A percentile compares a stretch with the other conserved stretches of the same genome.
Evolutionary conservation across 2,888 invertebrate species (phyloP).

Genomic region (Pyralis farinalis): DNA sequence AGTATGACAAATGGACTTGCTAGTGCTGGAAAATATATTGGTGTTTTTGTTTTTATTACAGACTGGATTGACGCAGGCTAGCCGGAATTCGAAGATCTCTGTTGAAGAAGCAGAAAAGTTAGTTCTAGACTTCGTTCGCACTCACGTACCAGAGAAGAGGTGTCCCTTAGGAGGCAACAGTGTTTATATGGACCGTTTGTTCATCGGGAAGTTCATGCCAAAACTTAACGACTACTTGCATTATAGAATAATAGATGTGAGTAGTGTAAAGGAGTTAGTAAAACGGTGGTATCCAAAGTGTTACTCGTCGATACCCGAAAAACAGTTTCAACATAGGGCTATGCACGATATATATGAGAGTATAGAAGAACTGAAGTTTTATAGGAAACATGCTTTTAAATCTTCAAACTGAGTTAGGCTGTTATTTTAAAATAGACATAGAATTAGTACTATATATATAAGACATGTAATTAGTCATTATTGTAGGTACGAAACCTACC

Average conservation of each 20-base stretch:
- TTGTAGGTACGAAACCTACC: too few relatives aligned
- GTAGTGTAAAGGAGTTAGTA: slow-evolving; percentile 92
- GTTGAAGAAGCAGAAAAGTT: slow-evolving; percentile 85
- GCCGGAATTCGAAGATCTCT: slow-evolving; percentile 84
- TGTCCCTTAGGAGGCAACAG: slow-evolving; percentile 94
- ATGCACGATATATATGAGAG: slow-evolving; percentile 93
- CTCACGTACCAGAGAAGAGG: slow-evolving; percentile 75
- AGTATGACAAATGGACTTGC: too few relatives aligned
- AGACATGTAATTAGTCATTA: too few relatives aligned
- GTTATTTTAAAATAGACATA: too few relatives aligned
- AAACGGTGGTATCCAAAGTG: slow-evolving; percentile 88
- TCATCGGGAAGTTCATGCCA: slow-evolving; percentile 92
- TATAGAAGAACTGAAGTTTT: slow-evolving; percentile 90
- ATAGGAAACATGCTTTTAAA: slow-evolving; percentile 84
- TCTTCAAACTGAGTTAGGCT: slow-evolving; percentile 7
- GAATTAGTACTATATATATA: too few relatives aligned
- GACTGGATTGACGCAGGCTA: slow-evolving; percentile 90
- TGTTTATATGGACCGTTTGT: slow-evolving; percentile 92
- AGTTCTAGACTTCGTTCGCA: slow-evolving; percentile 86
- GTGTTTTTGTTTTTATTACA: slow-evolving; percentile 60
- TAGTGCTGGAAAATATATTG: slow-evolving; percentile 8
- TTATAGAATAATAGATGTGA: slow-evolving; percentile 96
- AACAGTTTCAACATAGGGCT: slow-evolving; percentile 86
- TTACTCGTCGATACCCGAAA: slow-evolving; percentile 79
- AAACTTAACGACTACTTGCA: slow-evolving; percentile 88